These are phyloP conservation scores for Drosophila lacteicornis DNA, from an alignment of 1,140 invertebrate species.

Conservation along the genomic window DNA sequence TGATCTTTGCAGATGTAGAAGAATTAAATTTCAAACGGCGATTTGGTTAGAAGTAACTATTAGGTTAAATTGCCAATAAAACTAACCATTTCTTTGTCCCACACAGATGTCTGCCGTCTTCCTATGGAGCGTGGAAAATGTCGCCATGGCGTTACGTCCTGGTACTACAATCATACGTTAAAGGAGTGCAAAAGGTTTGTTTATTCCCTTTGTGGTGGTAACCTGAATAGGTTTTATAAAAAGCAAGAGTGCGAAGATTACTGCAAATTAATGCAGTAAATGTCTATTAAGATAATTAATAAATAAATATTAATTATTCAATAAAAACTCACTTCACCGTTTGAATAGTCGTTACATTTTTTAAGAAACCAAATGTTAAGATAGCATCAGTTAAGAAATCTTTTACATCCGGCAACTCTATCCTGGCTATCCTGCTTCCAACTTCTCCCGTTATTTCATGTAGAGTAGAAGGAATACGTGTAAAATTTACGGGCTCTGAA, in stretches of 20 bases:
- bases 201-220: slow-evolving; percentile 4
- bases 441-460: background rate
- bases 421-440: background rate
- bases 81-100: background rate
- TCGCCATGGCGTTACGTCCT: background rate
- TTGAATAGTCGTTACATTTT: too few relatives aligned
- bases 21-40: accelerated
- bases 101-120: background rate
- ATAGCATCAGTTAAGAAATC: too few relatives aligned
- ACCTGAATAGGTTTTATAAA: slow-evolving; percentile 9
- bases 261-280: too few relatives aligned
- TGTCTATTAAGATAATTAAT: too few relatives aligned
- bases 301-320: too few relatives aligned
- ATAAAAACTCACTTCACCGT: too few relatives aligned
- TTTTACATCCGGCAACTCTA: background rate
- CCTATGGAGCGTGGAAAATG: background rate
- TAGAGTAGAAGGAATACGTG: background rate
- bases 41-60: background rate
- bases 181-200: background rate
- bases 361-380: too few relatives aligned
- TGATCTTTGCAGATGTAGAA: background rate
- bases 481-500: background rate
- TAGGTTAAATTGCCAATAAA: background rate
- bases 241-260: background rate
- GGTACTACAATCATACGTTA: background rate